phyloP scores from a whole-genome alignment of 2,797 vertebrate genomes.

The Enteromius trimaculatus region DNA sequence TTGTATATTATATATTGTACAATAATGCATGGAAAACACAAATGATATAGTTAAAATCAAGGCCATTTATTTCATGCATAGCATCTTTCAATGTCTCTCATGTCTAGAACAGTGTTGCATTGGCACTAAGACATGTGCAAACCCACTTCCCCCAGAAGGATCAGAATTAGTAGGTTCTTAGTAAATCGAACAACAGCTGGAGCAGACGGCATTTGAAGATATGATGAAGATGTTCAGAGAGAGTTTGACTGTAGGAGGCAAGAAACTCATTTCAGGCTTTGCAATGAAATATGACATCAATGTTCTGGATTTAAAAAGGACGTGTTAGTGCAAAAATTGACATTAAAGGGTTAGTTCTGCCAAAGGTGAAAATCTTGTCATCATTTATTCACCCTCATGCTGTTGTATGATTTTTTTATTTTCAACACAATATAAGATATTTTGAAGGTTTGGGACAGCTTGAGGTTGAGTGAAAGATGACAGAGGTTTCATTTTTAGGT shows the following conservation, averaged over 20 bases:
- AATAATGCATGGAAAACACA: not conserved
- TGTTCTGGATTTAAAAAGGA: not conserved
- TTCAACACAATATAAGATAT: not conserved
- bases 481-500: not conserved
- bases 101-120: not conserved
- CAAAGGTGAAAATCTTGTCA: not conserved
- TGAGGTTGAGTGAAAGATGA: not conserved
- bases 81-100: not conserved
- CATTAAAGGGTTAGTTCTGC: not conserved
- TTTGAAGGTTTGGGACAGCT: not conserved
- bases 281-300: not conserved
- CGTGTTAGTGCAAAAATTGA: not conserved
- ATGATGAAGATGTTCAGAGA: not conserved
- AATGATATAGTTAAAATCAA: not conserved
- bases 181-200: not conserved
- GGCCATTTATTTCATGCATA: slow-evolving; percentile 1
- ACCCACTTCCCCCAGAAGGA: not conserved
- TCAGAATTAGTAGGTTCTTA: not conserved
- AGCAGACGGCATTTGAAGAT: not conserved
- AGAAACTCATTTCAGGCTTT: not conserved
- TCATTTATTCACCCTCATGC: not conserved
- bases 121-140: not conserved
- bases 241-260: not conserved
- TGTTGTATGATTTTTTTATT: not conserved
- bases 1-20: not conserved